Conservation (phyloP, 2,888 invertebrate genomes). For the Zeuzera pyrina region DNA sequence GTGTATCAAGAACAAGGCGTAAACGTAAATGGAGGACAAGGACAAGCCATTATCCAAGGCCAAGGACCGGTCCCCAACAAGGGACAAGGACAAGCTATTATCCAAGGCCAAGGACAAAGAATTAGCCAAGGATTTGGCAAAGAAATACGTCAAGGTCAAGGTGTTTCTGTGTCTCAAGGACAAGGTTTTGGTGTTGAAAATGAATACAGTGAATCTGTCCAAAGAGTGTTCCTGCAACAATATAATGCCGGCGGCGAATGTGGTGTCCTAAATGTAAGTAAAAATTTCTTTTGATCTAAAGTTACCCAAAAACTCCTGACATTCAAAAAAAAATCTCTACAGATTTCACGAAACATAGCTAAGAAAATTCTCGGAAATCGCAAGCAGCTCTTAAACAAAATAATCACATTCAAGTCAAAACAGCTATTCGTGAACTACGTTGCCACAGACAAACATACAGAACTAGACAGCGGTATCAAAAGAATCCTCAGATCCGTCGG, state of each 20-base stretch:
- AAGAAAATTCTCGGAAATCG: too few relatives aligned
- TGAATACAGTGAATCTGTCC: constrained; percentile 36
- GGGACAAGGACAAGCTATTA: constrained; percentile 18
- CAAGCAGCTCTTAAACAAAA: too few relatives aligned
- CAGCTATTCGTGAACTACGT: too few relatives aligned
- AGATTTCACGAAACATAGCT: too few relatives aligned
- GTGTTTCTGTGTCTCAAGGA: constrained; percentile 22
- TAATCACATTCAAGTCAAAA: too few relatives aligned
- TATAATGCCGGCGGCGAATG: constrained; percentile 47
- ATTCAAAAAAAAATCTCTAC: too few relatives aligned
- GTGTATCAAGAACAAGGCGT: constrained; percentile 19
- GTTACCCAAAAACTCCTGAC: too few relatives aligned
- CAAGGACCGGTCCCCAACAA: constrained; percentile 17
- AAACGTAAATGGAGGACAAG: constrained; percentile 12
- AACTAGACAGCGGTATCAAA: too few relatives aligned
- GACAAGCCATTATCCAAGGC: constrained; percentile 11
- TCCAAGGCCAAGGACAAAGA: constrained; percentile 20
- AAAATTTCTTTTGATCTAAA: too few relatives aligned
- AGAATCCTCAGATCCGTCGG: too few relatives aligned
- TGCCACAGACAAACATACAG: too few relatives aligned
- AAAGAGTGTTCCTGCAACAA: constrained; percentile 39
- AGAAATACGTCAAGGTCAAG: constrained; percentile 20
- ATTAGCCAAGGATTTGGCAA: constrained; percentile 15
- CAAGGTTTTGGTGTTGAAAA: constrained; percentile 32
- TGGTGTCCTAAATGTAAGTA: constrained; percentile 54